A percentile compares a stretch with the other conserved stretches of the same genome.
phyloP scores from a whole-genome alignment of 2,888 invertebrate genomes.

The Calameuta filiformis region DNA sequence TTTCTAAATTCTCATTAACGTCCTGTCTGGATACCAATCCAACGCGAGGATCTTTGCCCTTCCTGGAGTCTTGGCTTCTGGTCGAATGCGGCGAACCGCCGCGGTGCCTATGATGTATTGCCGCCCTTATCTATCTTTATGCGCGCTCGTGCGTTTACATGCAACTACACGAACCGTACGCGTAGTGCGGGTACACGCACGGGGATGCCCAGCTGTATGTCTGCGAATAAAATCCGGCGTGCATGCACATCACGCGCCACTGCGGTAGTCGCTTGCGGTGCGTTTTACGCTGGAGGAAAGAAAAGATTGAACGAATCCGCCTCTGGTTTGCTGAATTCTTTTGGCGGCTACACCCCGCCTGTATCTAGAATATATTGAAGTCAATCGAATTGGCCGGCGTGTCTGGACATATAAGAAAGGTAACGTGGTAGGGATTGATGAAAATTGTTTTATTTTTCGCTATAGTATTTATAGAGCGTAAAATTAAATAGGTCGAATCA shows the following conservation, averaged over 20 bases:
- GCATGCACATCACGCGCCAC: constrained; percentile 46
- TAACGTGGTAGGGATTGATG: background rate
- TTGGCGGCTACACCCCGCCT: constrained; percentile 34
- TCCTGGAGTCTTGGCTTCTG: constrained; percentile 11
- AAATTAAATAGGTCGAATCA: background rate
- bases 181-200: constrained; percentile 1
- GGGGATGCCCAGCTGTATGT: constrained; percentile 4
- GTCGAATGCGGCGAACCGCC: constrained; percentile 8
- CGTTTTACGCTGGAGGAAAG: constrained; percentile 12
- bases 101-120: constrained; percentile 39
- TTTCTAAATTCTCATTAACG: constrained; percentile 15
- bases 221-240: constrained; percentile 18
- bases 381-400: background rate
- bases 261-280: constrained; percentile 31
- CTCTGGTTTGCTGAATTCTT: constrained; percentile 1
- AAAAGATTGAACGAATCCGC: constrained; percentile 30
- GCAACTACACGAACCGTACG: constrained; percentile 14
- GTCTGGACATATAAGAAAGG: background rate
- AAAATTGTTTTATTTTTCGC: background rate
- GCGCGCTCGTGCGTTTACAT: constrained; percentile 28
- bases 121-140: constrained; percentile 44
- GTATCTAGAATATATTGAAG: constrained; percentile 6
- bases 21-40: constrained; percentile 25
- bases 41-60: constrained; percentile 34
- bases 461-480: background rate